Evolutionary conservation across 2,888 invertebrate genomes (phyloP).

Genomic region (Diarsia rubi): DNA sequence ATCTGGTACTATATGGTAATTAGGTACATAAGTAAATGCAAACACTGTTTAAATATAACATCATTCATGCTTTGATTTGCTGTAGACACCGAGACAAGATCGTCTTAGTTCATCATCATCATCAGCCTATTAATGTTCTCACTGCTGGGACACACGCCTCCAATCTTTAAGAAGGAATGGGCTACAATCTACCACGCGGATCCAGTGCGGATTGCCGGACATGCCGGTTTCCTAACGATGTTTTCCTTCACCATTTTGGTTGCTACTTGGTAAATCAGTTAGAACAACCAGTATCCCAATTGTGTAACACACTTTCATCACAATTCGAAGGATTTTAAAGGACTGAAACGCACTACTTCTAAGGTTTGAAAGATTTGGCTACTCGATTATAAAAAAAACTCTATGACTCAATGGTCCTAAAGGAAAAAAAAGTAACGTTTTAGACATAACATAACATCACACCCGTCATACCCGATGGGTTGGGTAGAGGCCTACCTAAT

Average conservation of each 20-base stretch:
- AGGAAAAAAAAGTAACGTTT: not conserved
- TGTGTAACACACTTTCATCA: not conserved
- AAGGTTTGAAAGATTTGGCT: not conserved
- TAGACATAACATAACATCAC: too few species aligned
- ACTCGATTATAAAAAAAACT: not conserved
- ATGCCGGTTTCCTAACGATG: too few species aligned
- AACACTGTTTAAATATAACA: not conserved
- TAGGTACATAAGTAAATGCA: not conserved
- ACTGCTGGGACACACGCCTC: too few species aligned
- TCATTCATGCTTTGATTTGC: not conserved
- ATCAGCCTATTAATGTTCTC: too few species aligned
- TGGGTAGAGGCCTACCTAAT: too few species aligned
- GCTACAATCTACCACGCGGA: too few species aligned
- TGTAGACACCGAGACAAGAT: not conserved
- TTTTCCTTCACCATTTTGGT: not conserved
- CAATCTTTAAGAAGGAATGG: too few species aligned
- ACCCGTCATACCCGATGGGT: too few species aligned
- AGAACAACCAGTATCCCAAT: not conserved
- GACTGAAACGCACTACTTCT: not conserved
- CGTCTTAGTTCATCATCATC: too few species aligned
- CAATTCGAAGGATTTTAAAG: not conserved
- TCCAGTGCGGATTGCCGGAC: too few species aligned
- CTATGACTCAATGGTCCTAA: not conserved
- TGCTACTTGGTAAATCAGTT: not conserved
- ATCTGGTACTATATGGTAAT: too few species aligned